Base-by-base conservation (phyloP, 2,797 vertebrate genomes). In the Pelobates cultripes region DNA sequence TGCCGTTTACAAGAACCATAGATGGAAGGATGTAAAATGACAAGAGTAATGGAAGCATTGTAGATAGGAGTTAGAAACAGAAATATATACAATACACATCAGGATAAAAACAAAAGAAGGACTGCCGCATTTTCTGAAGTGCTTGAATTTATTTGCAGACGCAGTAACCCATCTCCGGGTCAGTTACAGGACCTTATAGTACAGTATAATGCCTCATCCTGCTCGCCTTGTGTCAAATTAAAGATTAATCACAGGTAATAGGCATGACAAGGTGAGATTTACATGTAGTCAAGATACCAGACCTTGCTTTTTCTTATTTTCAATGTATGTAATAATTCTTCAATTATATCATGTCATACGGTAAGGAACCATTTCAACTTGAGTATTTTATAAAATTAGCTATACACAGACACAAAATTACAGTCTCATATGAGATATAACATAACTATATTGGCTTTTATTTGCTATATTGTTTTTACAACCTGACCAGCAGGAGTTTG, bases 401-500 rank as follows among this genome's bases (percentile, higher is more conserved):
- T 51, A 78, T 14, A 63, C 66, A 80, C 69, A 66, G 42, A 43
- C 4, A 73, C 4, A 15, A 66, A 64, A 71, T 15, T 28, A 75
- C 63, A 75, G 47, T n/a, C 43, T 45, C 6, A 51, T 13, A 43
- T 55, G 41, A 77, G 10, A 83, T 47, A 53, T 15, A 61, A 64
- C 44, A 61, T 45, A 40, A 70, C 12, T 45, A 55, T 28, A 82
- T 60, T 66, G 85, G 85, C 85, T 84, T 86, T 72, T 14, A 64
- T 87, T 63, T 69, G 80, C 53, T 51, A 51, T 51, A 6, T 51
- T 6, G 5, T 40, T 55, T 82, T 82, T 75, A 69, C 86, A 86
- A 86, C 90, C 90, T 88, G 92, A 80, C 91, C 91, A 88, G 91
- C 91, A 91, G 91, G 92, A 86, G 74, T 80, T 83, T 85, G 81